Percentiles rank a stretch among this genome's conserved stretches.
Evolutionary conservation across 2,113 vertebrate genomes (phyloP).

Genomic region (Cacatua alba): DNA sequence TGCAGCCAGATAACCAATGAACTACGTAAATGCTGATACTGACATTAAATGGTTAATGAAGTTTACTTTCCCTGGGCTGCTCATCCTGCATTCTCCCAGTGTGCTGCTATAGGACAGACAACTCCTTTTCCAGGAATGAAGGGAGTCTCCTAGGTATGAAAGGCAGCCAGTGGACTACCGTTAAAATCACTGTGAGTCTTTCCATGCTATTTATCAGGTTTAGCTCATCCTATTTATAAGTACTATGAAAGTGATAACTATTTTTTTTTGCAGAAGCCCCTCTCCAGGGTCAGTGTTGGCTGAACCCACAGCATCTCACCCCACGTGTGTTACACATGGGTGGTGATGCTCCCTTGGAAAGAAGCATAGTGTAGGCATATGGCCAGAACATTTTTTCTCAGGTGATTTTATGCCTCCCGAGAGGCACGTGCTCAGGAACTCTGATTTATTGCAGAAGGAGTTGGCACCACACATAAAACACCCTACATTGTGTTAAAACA

Average conservation of each 20-base stretch:
- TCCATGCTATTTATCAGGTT: neutral
- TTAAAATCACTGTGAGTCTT: neutral
- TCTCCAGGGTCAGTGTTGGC: neutral
- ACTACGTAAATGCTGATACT: neutral
- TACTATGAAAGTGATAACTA: neutral
- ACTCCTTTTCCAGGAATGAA: neutral
- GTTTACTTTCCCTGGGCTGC: neutral
- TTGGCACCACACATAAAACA: neutral
- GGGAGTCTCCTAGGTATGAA: neutral
- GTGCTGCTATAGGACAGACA: neutral
- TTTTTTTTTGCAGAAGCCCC: neutral
- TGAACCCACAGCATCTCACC: neutral
- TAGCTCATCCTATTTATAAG: neutral
- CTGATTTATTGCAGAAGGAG: constrained; percentile 17
- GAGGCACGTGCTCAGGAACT: neutral
- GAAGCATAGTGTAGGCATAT: fast-evolving
- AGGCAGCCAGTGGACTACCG: neutral
- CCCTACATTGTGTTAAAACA: neutral
- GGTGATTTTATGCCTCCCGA: constrained; percentile 8
- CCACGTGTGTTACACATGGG: fast-evolving
- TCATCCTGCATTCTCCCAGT: neutral
- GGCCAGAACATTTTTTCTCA: neutral
- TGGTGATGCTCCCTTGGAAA: neutral
- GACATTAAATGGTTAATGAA: constrained; percentile 36
- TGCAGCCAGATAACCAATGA: neutral